Evolutionary conservation across 2,888 invertebrate genomes (phyloP).

Genomic region (Abscondita cerata): DNA sequence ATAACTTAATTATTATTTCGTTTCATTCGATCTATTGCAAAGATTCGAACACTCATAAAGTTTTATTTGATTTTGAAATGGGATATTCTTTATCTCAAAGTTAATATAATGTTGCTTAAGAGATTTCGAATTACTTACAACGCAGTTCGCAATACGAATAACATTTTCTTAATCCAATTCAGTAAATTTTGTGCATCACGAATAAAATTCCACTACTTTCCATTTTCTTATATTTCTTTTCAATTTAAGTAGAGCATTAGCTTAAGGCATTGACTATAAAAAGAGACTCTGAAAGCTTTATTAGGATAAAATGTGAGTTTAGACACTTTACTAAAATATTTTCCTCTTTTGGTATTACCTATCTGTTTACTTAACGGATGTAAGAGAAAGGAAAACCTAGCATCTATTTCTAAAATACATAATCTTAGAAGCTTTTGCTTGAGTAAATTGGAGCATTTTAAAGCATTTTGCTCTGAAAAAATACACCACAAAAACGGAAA

Average conservation of each 20-base stretch:
- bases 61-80: conserved; percentile 30
- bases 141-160: conserved; percentile 8
- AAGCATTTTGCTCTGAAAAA: too few species aligned
- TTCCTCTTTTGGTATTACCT: conserved; percentile 13
- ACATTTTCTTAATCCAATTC: conserved; percentile 16
- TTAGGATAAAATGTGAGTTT: conserved; percentile 30
- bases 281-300: conserved; percentile 30
- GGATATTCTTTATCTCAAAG: conserved; percentile 15
- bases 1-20: conserved; percentile 32
- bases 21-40: conserved; percentile 24
- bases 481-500: too few species aligned
- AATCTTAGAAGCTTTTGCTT: conserved; percentile 1
- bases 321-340: conserved; percentile 26
- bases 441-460: too few species aligned
- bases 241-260: conserved; percentile 29
- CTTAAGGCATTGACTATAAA: conserved; percentile 29
- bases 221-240: conserved; percentile 30
- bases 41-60: conserved; percentile 29
- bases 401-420: neutral
- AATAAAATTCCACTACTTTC: conserved; percentile 19
- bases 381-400: conserved; percentile 5
- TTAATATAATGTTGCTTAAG: neutral
- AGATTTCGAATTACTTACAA: conserved; percentile 10
- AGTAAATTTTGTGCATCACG: neutral
- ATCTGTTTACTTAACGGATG: conserved; percentile 10